phyloP scores from a whole-genome alignment of 2,888 invertebrate genomes.

The Agrochola circellaris region DNA sequence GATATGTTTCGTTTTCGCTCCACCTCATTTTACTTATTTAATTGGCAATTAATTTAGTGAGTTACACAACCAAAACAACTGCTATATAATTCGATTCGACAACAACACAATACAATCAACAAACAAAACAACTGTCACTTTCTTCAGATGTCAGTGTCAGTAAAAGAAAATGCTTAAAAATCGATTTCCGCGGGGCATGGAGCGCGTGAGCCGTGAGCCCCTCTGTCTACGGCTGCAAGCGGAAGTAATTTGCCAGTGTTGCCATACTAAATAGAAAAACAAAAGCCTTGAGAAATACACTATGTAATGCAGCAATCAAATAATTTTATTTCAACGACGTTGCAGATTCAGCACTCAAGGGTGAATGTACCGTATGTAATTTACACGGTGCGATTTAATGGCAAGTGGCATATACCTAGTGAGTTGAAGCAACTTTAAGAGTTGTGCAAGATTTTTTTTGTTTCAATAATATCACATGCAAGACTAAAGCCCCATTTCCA shows the following conservation, averaged over 20 bases:
- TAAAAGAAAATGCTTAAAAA: slow-evolving; percentile 1
- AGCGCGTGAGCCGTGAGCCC: neutral
- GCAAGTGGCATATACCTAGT: no score
- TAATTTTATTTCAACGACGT: neutral
- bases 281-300: neutral
- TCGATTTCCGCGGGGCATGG: neutral
- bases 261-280: neutral
- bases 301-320: neutral
- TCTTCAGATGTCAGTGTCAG: slow-evolving; percentile 23
- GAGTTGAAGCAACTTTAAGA: neutral
- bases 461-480: neutral
- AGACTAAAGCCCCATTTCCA: no score
- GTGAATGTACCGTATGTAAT: neutral
- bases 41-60: neutral
- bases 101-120: slow-evolving; percentile 24
- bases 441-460: neutral
- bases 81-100: neutral
- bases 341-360: neutral
- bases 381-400: no score
- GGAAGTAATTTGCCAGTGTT: neutral
- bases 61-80: slow-evolving; percentile 40
- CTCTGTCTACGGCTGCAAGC: neutral
- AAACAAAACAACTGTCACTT: slow-evolving; percentile 40
- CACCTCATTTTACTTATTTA: slow-evolving; percentile 78
- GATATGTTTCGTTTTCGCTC: slow-evolving; percentile 84